phyloP scores from a whole-genome alignment of 2,113 vertebrate genomes.

The Chrysemys picta region DNA sequence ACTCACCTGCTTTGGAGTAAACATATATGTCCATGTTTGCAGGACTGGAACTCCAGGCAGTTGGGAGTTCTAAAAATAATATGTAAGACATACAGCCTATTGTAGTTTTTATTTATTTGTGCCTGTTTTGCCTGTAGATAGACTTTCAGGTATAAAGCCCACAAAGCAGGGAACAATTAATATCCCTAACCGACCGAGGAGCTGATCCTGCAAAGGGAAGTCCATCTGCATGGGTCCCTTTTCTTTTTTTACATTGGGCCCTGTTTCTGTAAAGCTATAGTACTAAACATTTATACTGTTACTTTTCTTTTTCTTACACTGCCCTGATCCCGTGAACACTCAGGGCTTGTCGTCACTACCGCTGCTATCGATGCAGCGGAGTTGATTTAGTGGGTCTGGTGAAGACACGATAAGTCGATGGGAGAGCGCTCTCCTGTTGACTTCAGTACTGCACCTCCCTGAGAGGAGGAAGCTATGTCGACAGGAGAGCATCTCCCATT shows the following conservation, averaged over 20 bases:
- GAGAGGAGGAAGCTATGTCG: too few relatives aligned
- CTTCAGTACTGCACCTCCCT: too few relatives aligned
- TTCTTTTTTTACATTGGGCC: neutral
- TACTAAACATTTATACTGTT: neutral
- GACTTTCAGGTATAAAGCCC: neutral
- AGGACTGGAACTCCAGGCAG: neutral
- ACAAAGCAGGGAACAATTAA: neutral
- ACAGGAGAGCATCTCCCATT: too few relatives aligned
- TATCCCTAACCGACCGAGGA: neutral
- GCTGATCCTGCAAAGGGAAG: neutral
- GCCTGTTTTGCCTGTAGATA: neutral
- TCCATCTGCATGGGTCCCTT: neutral
- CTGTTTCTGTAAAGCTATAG: neutral
- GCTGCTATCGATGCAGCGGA: too few relatives aligned
- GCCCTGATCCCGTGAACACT: neutral
- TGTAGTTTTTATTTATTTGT: neutral
- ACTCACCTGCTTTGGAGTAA: neutral
- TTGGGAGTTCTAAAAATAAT: neutral
- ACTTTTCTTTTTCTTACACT: neutral
- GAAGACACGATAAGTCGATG: too few relatives aligned
- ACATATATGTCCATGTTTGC: neutral
- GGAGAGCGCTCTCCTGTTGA: too few relatives aligned
- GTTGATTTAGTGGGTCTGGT: too few relatives aligned
- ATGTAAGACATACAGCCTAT: rapidly evolving
- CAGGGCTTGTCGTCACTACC: too few relatives aligned